Evolutionary conservation across 2,888 invertebrate species (phyloP).

Genomic region (Zeuzera pyrina): DNA sequence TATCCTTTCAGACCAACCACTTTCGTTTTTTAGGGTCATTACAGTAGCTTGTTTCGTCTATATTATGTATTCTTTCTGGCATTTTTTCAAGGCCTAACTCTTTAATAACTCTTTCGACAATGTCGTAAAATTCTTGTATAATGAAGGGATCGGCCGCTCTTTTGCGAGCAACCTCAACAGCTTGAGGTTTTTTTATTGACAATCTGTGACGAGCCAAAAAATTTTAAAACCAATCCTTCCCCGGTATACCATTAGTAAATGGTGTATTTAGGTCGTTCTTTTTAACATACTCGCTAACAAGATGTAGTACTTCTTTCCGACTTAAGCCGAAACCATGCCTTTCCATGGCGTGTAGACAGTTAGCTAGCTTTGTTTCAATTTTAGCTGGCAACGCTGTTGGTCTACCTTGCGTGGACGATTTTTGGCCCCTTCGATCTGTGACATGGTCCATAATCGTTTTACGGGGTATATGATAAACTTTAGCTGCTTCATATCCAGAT

Average conservation of each 20-base stretch:
- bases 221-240: conserved; percentile 5
- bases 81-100: background rate
- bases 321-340: conserved; percentile 20
- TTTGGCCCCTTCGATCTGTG: no score
- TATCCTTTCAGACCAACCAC: no score
- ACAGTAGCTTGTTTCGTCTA: conserved; percentile 1
- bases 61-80: background rate
- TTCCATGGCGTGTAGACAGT: background rate
- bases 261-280: background rate
- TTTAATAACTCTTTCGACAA: background rate
- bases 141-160: background rate
- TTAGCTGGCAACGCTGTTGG: no score
- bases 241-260: no score
- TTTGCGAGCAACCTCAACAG: conserved; percentile 18
- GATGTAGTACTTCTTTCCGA: conserved; percentile 15
- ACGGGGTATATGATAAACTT: no score
- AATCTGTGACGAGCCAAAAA: conserved; percentile 17
- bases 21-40: conserved; percentile 1
- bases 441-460: no score
- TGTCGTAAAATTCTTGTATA: background rate
- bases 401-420: no score
- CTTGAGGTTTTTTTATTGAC: conserved; percentile 22
- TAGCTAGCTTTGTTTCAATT: no score
- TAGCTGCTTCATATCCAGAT: no score
- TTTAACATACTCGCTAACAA: background rate